Evolutionary conservation across 2,888 invertebrate genomes (phyloP).

Genomic region (Salpingus planirostris): DNA sequence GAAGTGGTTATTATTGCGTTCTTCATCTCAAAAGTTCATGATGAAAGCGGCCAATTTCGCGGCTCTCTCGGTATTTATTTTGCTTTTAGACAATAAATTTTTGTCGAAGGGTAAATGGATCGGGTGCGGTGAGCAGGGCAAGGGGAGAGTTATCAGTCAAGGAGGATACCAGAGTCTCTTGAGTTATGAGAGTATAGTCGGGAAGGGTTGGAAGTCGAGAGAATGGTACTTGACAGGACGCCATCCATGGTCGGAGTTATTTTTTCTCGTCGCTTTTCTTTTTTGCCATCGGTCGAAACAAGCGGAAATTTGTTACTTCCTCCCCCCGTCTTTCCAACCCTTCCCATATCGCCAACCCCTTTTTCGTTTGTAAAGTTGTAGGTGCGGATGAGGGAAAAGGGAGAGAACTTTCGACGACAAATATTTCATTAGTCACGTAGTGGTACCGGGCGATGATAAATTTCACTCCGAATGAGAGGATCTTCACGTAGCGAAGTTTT

Average conservation of each 20-base stretch:
- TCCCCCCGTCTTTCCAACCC: too few species aligned
- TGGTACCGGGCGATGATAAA: constrained; percentile 8
- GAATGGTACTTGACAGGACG: constrained; percentile 16
- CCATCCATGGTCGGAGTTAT: constrained; percentile 10
- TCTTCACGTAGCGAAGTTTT: constrained; percentile 9
- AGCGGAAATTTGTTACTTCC: too few species aligned
- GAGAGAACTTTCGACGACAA: constrained; percentile 1
- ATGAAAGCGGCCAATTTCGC: too few species aligned
- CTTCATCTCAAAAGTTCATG: too few species aligned
- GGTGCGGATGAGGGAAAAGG: too few species aligned
- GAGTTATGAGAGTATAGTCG: constrained; percentile 18
- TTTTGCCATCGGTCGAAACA: neutral
- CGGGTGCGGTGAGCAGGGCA: constrained; percentile 17
- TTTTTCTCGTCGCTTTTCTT: constrained; percentile 9
- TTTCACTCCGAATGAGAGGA: constrained; percentile 4
- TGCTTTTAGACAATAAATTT: too few species aligned
- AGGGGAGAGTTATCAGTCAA: constrained; percentile 15
- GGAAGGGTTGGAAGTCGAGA: constrained; percentile 19
- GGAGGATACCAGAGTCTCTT: constrained; percentile 17
- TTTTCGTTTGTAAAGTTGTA: too few species aligned
- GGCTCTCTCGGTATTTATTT: too few species aligned
- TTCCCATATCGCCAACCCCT: too few species aligned
- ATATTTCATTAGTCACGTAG: constrained; percentile 11
- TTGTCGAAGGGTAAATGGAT: too few species aligned
- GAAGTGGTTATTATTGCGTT: too few species aligned